These are phyloP conservation scores for Zaprionus ornatus DNA, from an alignment of 1,140 invertebrate genomes.

Conservation along the genomic window DNA sequence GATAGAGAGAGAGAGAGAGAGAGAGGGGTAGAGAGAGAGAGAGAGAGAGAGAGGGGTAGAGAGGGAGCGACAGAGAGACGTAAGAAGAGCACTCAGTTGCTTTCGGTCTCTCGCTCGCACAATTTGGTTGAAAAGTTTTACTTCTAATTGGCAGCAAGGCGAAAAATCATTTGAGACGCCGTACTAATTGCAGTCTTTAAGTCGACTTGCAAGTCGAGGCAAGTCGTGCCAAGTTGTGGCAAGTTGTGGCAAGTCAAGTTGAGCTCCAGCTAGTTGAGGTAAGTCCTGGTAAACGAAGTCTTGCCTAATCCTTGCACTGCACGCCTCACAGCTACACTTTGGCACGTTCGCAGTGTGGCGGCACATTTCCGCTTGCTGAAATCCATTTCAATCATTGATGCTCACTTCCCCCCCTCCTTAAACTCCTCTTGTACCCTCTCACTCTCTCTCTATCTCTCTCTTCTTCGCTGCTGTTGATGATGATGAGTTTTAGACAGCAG, in stretches of 20 bases:
- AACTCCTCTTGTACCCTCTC: background rate
- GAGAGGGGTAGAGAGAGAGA: background rate
- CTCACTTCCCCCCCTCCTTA: background rate
- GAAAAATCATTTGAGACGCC: conserved; percentile 1
- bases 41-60: background rate
- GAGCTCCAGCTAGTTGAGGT: background rate
- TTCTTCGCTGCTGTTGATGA: conserved; percentile 33
- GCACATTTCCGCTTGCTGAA: conserved; percentile 57
- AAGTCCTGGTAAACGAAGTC: background rate
- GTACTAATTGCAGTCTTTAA: conserved; percentile 49
- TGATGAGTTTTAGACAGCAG: conserved; percentile 27
- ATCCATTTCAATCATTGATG: conserved; percentile 75
- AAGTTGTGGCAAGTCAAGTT: background rate
- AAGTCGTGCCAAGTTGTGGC: background rate
- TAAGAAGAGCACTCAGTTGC: background rate
- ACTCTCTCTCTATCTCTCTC: background rate
- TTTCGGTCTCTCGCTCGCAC: background rate
- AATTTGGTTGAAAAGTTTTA: conserved; percentile 2
- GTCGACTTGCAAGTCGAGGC: conserved; percentile 27
- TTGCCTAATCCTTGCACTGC: background rate
- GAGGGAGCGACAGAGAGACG: no score
- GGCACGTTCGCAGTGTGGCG: conserved; percentile 28
- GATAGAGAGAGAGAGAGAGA: background rate
- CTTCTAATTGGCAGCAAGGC: background rate
- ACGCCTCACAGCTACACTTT: background rate